Base-by-base conservation (phyloP, 2,888 invertebrate genomes). In the Drosophila colorata region DNA sequence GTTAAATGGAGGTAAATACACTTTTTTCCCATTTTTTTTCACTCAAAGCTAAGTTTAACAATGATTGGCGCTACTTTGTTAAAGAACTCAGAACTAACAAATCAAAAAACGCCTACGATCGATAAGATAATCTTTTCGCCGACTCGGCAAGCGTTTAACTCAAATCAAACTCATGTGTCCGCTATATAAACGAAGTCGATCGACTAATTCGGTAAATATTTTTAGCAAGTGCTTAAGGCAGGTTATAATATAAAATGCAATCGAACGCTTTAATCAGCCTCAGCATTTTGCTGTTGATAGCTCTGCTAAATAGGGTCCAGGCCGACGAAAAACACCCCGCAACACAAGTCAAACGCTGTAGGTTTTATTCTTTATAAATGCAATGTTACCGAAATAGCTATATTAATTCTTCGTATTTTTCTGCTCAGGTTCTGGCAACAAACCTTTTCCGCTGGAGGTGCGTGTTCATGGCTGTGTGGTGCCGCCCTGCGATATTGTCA, bases 401-500 rank as follows among this genome's bases (percentile, higher is more conserved):
- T 28, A 28, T 28, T 8, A 2, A 28, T 28, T 28, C 2, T 8
- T 28, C 9, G 28, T 9, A 9, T 28, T 28, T 9, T 3, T 28
- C 9, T 3, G 28, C 9, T 28, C 28, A 90, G 91, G 90, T 44
- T 75, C 87, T 5, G 73, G 68, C 6, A 64, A 60, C 3, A 90
- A 88, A 51, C 91, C 91, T 0, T 81, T 77, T 37, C 90, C 92
- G 0, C 33, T 88, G 52, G 81, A 68, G 18, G 91, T 92, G 1
- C 76, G 79, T 3, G 73, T 92, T 1, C 52, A 60, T 0, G 90
- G 89, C 18, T 92, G 92, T 58, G 71, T 77, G 0, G 65, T 58
- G 2, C 90, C 90, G n/a, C 92, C 92, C 0, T 92, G 92, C 35
- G 56, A 78, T 25, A 78, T 92, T 1, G n/a, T 87, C 0, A 91